Evolutionary conservation across 64 coral and sea anemone species (phyloP), one percentile per base, ranked within the genome.

Genomic region (Hydrozoanthus tunicans): DNA sequence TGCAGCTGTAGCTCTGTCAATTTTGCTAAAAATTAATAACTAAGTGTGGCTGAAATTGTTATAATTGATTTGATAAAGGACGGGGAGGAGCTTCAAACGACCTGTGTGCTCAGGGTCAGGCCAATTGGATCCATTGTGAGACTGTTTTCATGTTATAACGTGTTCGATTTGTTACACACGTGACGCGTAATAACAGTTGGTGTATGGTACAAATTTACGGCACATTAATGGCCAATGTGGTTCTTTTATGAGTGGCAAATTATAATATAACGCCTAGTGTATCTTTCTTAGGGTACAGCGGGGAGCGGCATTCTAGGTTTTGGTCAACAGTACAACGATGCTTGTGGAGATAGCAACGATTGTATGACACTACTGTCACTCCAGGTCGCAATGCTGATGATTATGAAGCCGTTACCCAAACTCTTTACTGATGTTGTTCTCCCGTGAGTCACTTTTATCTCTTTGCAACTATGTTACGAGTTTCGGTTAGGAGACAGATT

Each of bases 301-400:
- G 90, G 89, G 17, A 85, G 79, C 6, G 95, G 95, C 3, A 81
- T 98, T 51, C 82, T 98, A 1, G 92, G 85, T 23, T 91, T 91
- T 78, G 96, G 96, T 10, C 7, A 90, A n/a, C 75, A 73, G 25
- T 98, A 98, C 89, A 98, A 89, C 52, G 96, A 98, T 51, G 77
- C 89, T 2, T 98, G 96, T 24, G 96, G 96, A 15, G 69, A 64
- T 32, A 81, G 77, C 56, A 98, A 98, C 55, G 96, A 98, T 58
- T 98, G 96, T 53, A 98, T 98, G 96, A 95, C 91, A 6, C 89
- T 98, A 0, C 64, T 98, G 64, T 98, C 96, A 51, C 69, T 98
- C 5, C 96, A 98, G 95, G 96, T 98, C 4, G 96, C 96, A 27
- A 98, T 98, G 96, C 56, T 98, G 64, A 98, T 98, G 96, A 93